Evolutionary conservation across 2,888 invertebrate genomes (phyloP).

Genomic region (Euphydryas editha): DNA sequence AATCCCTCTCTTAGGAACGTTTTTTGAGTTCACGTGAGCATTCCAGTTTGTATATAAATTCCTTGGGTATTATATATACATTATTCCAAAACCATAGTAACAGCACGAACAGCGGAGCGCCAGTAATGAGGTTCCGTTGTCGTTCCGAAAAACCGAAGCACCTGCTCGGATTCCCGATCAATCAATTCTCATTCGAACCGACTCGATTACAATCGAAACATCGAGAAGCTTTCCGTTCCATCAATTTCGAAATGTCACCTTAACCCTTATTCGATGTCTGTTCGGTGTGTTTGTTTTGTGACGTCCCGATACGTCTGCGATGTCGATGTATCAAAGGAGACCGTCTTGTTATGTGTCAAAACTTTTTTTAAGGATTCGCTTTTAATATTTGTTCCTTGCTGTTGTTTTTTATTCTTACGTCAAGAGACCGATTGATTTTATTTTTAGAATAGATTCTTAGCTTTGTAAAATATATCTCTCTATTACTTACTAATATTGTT

Average conservation of each 20-base stretch:
- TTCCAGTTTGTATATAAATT: too few relatives aligned
- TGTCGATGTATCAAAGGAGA: slow-evolving; percentile 3
- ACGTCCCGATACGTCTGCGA: slow-evolving; percentile 5
- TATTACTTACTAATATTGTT: too few relatives aligned
- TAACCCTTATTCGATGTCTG: slow-evolving; percentile 23
- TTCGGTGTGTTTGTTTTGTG: slow-evolving; percentile 11
- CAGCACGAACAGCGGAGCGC: too few relatives aligned
- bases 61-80: too few relatives aligned
- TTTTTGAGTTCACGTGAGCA: too few relatives aligned
- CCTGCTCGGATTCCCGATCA: slow-evolving; percentile 2
- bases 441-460: too few relatives aligned
- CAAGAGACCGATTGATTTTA: too few relatives aligned
- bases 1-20: too few relatives aligned
- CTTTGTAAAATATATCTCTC: too few relatives aligned
- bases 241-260: slow-evolving; percentile 27
- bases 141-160: not conserved
- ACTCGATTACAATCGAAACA: not conserved
- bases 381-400: not conserved
- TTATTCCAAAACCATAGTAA: too few relatives aligned
- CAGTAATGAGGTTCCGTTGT: not conserved
- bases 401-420: not conserved
- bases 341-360: not conserved
- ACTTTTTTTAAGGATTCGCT: not conserved
- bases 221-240: slow-evolving; percentile 8
- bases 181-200: not conserved